A percentile compares a stretch with the other conserved stretches of the same genome.
Conservation (phyloP, 2,888 invertebrate genomes). For the Piscicola geometra region DNA sequence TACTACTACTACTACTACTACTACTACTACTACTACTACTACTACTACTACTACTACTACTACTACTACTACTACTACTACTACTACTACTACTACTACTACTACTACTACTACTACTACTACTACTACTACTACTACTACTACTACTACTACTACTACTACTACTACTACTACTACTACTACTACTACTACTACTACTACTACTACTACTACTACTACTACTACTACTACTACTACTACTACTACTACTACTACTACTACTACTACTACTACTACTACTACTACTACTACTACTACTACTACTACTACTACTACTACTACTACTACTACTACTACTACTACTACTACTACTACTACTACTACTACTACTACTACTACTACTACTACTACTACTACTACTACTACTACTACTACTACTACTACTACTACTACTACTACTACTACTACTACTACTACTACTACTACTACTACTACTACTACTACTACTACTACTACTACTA, state of each 20-base stretch:
- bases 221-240: slow-evolving; percentile 33
- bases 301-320: slow-evolving; percentile 30
- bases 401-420: slow-evolving; percentile 33
- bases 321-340: slow-evolving; percentile 33
- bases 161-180: slow-evolving; percentile 28
- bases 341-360: slow-evolving; percentile 28
- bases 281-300: slow-evolving; percentile 32
- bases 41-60: slow-evolving; percentile 33
- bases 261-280: slow-evolving; percentile 32
- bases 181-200: slow-evolving; percentile 33
- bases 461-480: no score
- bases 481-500: no score
- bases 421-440: slow-evolving; percentile 29
- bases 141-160: slow-evolving; percentile 33
- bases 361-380: slow-evolving; percentile 33
- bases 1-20: slow-evolving; percentile 33
- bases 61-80: slow-evolving; percentile 29
- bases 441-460: no score
- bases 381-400: slow-evolving; percentile 29
- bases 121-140: slow-evolving; percentile 30
- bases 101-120: slow-evolving; percentile 32
- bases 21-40: slow-evolving; percentile 29
- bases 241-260: slow-evolving; percentile 29
- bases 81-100: slow-evolving; percentile 32
- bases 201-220: slow-evolving; percentile 29